phyloP scores from a whole-genome alignment of 1,140 invertebrate species.

The Thrips palmi region DNA sequence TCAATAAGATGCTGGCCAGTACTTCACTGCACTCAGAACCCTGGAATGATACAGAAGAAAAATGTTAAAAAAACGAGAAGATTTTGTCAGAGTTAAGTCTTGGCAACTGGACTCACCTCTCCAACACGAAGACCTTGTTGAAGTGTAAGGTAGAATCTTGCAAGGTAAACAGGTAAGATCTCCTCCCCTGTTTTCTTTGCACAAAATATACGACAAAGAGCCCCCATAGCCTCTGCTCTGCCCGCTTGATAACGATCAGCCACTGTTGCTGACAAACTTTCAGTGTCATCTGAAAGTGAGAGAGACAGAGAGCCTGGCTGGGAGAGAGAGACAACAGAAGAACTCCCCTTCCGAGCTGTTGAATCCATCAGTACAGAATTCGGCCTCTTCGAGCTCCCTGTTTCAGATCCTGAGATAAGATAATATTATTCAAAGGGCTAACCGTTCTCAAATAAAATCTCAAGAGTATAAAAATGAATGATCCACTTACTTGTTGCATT shows the following conservation, averaged over 20 bases:
- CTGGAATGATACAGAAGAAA: slow-evolving; percentile 17
- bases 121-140: slow-evolving; percentile 64
- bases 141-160: slow-evolving; percentile 83
- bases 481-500: slow-evolving; percentile 13
- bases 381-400: slow-evolving; percentile 8
- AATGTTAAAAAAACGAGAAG: background rate
- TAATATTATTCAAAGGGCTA: background rate
- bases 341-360: slow-evolving; percentile 9
- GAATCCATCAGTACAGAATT: slow-evolving; percentile 14
- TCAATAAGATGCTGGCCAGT: slow-evolving; percentile 58
- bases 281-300: slow-evolving; percentile 10
- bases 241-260: slow-evolving; percentile 63
- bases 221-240: slow-evolving; percentile 84
- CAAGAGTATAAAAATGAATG: background rate
- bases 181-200: slow-evolving; percentile 91
- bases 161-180: slow-evolving; percentile 83
- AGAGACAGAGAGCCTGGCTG: slow-evolving; percentile 16
- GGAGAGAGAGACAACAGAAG: slow-evolving; percentile 11
- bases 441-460: background rate
- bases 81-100: background rate
- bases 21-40: slow-evolving; percentile 47
- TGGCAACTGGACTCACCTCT: slow-evolving; percentile 22
- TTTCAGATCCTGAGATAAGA: background rate
- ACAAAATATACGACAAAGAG: slow-evolving; percentile 88
- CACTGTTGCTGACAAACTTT: slow-evolving; percentile 21